Percentiles rank a stretch among this genome's conserved stretches.
These are phyloP conservation scores for Eremobia ochroleuca DNA, from an alignment of 2,888 invertebrate species.

Conservation along the genomic window DNA sequence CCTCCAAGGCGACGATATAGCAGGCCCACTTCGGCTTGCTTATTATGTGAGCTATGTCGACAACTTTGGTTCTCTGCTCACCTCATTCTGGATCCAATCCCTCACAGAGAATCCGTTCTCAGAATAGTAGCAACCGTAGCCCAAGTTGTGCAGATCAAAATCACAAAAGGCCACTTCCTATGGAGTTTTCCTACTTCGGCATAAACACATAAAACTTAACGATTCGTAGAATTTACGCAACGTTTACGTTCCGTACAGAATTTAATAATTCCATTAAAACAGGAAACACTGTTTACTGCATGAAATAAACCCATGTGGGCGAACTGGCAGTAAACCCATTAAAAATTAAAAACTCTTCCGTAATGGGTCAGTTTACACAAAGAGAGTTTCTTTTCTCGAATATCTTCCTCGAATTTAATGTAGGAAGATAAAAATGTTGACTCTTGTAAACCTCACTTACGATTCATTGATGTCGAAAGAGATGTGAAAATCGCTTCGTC, in stretches of 20 bases:
- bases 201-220: slow-evolving; percentile 16
- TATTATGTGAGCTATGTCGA: not conserved
- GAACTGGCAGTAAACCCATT: slow-evolving; percentile 24
- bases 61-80: not conserved
- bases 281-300: slow-evolving; percentile 15
- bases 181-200: not conserved
- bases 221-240: slow-evolving; percentile 5
- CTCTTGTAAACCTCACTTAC: not conserved
- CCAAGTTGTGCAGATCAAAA: not conserved
- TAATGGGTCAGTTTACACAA: slow-evolving; percentile 8
- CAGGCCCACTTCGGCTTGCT: not conserved
- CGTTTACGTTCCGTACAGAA: slow-evolving; percentile 1
- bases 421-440: not conserved
- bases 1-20: too few relatives aligned
- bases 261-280: slow-evolving; percentile 32
- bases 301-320: slow-evolving; percentile 28
- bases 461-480: not conserved
- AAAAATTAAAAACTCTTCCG: slow-evolving; percentile 47
- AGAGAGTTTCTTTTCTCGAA: not conserved
- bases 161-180: slow-evolving; percentile 9
- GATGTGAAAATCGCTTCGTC: not conserved
- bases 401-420: not conserved
- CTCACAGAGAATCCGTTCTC: too few relatives aligned
- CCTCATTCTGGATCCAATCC: not conserved
- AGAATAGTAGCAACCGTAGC: not conserved